Evolutionary conservation across 35 echinoderm and acorn worm genomes (phyloP), one percentile per base, ranked within the genome.

Genomic region (Ophiothrix spiculata): DNA sequence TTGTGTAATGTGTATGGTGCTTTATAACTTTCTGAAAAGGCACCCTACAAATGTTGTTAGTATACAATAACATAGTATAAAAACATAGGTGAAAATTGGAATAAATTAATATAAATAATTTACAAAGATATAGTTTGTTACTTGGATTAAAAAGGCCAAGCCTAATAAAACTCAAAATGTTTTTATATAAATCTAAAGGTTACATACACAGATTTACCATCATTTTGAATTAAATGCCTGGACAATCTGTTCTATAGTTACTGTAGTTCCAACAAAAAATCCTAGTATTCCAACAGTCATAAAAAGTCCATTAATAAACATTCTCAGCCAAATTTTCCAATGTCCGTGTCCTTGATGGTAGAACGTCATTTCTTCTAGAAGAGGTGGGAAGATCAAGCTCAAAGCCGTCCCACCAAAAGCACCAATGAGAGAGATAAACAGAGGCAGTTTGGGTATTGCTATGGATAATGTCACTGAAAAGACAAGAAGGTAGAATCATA

Each of bases 381-480:
- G 1, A 8, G 96, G 89, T 36, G 96, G 96, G 28, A 99, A 91
- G 35, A 99, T 99, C 37, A 99, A 39, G 25, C 92, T 92, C 8
- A 99, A 84, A 45, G 82, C 90, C 32, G 85, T 85, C 75, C 92
- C 91, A 34, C 91, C 85, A 56, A 94, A 84, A 32, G 96, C 93
- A 42, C 96, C 96, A 35, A 99, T 80, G 25, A 99, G 40, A 1
- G 96, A 88, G 74, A 99, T 99, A 84, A 99, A 89, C 74, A 94
- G 93, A 45, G 91, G 78, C 33, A 99, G 73, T 39, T 99, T 81
- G 69, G 96, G 96, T 25, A 99, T 94, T 32, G 63, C 82, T 15
- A 93, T 80, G 45, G 96, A 92, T 6, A 99, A 79, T 6, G 84
- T 35, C 92, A 99, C 96, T 99, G 84, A 41, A 73, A 38, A 83